phyloP scores from a whole-genome alignment of 2,113 vertebrate genomes.

The Anguilla japonica region DNA sequence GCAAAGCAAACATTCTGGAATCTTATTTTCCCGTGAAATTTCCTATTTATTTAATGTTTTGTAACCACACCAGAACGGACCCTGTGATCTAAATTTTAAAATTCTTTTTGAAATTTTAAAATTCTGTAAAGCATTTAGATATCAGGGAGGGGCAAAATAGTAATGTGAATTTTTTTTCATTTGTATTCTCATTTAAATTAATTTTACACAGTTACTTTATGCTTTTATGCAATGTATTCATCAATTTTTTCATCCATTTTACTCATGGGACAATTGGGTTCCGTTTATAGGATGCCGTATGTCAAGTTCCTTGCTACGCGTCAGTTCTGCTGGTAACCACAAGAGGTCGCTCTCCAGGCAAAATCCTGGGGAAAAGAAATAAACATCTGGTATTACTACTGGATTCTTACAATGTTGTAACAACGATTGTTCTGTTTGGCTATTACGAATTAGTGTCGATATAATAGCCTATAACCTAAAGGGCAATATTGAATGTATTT shows the following conservation, averaged over 20 bases:
- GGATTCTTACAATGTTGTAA: slow-evolving; percentile 8
- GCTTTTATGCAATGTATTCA: background rate
- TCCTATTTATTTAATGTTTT: background rate
- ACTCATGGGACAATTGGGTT: background rate
- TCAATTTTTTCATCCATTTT: background rate
- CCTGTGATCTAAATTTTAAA: background rate
- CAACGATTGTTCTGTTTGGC: background rate
- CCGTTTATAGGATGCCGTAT: slow-evolving; percentile 6
- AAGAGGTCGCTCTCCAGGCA: slow-evolving; percentile 63
- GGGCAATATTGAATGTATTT: background rate
- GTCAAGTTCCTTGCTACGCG: background rate
- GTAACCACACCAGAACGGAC: background rate
- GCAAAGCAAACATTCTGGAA: background rate
- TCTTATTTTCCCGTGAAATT: background rate
- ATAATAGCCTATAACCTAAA: background rate
- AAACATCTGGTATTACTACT: slow-evolving; percentile 3
- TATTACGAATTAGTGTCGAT: background rate
- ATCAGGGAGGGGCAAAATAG: background rate
- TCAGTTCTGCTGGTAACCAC: slow-evolving; percentile 56
- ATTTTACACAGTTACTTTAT: background rate
- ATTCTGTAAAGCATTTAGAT: background rate
- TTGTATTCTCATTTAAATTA: background rate
- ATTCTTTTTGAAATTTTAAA: too few relatives aligned
- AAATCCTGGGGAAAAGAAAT: slow-evolving; percentile 13
- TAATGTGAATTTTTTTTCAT: background rate